Base-by-base conservation (phyloP, 2,113 vertebrate species). In the Apteryx mantelli region DNA sequence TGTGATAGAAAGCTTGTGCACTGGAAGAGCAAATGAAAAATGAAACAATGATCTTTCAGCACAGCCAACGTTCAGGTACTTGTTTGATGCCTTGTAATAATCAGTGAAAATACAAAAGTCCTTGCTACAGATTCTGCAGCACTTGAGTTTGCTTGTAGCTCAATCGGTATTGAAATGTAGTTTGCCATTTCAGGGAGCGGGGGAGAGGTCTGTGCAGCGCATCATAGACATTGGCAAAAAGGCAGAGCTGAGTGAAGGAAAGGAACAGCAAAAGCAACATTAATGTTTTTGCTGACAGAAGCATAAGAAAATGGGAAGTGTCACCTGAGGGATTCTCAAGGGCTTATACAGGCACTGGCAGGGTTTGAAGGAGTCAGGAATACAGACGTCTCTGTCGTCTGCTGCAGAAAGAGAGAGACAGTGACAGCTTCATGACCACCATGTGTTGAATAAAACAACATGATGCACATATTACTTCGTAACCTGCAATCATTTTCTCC, bases 261-360 rank as follows among this genome's bases (percentile, higher is more conserved):
- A 84, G 52, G 19, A 86, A n/a, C 79, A 93, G 55, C 76, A 79
- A 75, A 87, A 91, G 34, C 28, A 68, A 17, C 6, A 1, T 24
- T 65, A n/a, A 40, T 44, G 15, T 36, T 93, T 95, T 82, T 80
- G 42, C 94, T 92, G 92, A 78, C 77, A 88, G 63, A 73, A 93
- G 79, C 61, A 63, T 69, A 80, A 85, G 77, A 81, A 96, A 95
- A 80, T 46, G 19, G 13, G 3, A 81, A 58, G 14, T 28, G 82
- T 55, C 77, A 90, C 63, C 58, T 63, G 55, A 68, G 70, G 65
- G 52, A 63, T 26, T 84, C 56, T 65, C 16, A 7, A n/a, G 24
- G 56, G 63, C 19, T 20, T 46, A 50, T 26, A 53, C 4, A 24
- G 77, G 50, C 65, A 21, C 22, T 34, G 81, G 24, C 53, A 77